Conservation (phyloP, 1,140 invertebrate species). For the Bombus superbus region DNA sequence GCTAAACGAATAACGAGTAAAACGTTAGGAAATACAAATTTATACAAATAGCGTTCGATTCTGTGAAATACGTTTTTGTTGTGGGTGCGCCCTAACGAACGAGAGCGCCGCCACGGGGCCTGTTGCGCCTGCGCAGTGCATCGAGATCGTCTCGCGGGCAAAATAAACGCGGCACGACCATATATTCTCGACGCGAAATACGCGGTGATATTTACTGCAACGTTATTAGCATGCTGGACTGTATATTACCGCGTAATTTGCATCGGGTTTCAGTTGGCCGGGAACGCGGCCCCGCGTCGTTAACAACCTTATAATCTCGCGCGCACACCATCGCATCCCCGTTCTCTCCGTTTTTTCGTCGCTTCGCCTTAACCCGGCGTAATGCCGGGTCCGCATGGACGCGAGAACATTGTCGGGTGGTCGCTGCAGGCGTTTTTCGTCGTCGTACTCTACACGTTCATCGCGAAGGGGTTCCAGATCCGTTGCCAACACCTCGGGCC, state of each 20-base stretch:
- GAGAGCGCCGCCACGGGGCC: not conserved
- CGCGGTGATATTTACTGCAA: constrained; percentile 54
- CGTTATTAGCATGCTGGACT: constrained; percentile 60
- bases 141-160: constrained; percentile 5
- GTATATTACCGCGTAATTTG: constrained; percentile 60
- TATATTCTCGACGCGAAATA: constrained; percentile 56
- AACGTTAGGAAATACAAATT: not conserved
- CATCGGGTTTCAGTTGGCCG: constrained; percentile 55
- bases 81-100: constrained; percentile 13
- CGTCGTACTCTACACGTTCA: not conserved
- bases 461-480: not conserved
- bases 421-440: not conserved
- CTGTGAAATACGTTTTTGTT: not conserved
- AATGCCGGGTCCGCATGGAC: constrained; percentile 23
- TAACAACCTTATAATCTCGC: constrained; percentile 49
- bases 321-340: not conserved
- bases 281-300: constrained; percentile 47
- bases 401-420: constrained; percentile 18
- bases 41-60: not conserved
- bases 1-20: not conserved
- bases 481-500: constrained; percentile 16
- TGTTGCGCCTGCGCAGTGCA: not conserved
- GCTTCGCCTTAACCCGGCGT: constrained; percentile 13
- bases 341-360: not conserved
- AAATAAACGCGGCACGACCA: constrained; percentile 41